Evolutionary conservation across 2,113 vertebrate species (phyloP), one percentile per base, ranked within the genome.

Genomic region (Odontesthes bonariensis): DNA sequence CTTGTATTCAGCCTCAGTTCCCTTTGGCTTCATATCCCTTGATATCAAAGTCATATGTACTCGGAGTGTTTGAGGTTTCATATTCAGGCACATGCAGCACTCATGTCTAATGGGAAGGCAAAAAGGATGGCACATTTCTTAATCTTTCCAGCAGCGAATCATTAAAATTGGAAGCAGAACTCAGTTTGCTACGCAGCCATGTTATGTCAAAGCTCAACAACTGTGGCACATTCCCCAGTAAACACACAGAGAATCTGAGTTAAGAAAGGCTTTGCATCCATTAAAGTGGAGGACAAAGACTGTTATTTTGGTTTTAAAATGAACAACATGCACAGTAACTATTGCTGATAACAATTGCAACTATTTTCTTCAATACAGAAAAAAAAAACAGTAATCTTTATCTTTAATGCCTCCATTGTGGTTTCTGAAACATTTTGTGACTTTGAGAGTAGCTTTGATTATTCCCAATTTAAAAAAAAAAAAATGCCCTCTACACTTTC

Each of bases 41-140:
- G 83, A 85, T 86, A 80, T 84, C 79, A 64, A 79, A 82, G 57
- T 69, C 68, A 72, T 63, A 70, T 73, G 42, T 59, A 46, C 14
- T 65, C 53, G 27, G 23, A 4, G 19, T 77, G 51, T 77, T 80
- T 80, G 81, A 81, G 76, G 55, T 80, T 77, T 75, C 66, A 51
- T 38, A 75, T 31, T n/a, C 38, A 55, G 42, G 46, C 78, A 52
- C 5, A 66, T 17, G 40, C 55, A 53, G 55, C 73, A 58, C 73
- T 75, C 52, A 31, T 42, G 51, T 77, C 49, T 79, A 74, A 82
- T 51, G 33, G 57, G 73, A 31, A 73, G 55, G 68, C 32, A 1
- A 57, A 42, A 69, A 69, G n/a, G 22, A 72, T 59, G 59, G 20
- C 68, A 59, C 57, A 54, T 58, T 66, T 83, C 27, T 69, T 53